These are phyloP conservation scores for Empis stercorea DNA, from an alignment of 2,888 invertebrate genomes.

Conservation along the genomic window DNA sequence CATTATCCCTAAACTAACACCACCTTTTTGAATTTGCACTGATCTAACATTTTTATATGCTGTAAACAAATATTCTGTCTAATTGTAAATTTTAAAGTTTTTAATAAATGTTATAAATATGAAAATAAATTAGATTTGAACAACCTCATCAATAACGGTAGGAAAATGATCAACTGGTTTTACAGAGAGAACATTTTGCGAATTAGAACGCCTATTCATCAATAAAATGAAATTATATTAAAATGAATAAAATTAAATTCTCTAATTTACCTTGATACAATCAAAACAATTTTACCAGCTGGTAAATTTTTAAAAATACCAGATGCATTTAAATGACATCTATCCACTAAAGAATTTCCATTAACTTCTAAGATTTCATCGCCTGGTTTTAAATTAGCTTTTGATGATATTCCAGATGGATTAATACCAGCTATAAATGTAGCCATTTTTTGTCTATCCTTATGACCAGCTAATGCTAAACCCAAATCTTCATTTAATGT, in stretches of 20 bases:
- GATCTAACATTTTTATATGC: slow-evolving; percentile 68
- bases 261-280: slow-evolving; percentile 61
- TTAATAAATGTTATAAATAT: not conserved
- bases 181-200: slow-evolving; percentile 62
- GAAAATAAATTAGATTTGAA: no score
- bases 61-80: slow-evolving; percentile 14
- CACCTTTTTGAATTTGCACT: slow-evolving; percentile 73
- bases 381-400: slow-evolving; percentile 68
- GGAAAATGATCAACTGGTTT: slow-evolving; percentile 81
- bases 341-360: slow-evolving; percentile 81
- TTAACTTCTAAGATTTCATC: slow-evolving; percentile 96
- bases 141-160: slow-evolving; percentile 66
- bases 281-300: slow-evolving; percentile 70
- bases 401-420: slow-evolving; percentile 69
- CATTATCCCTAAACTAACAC: slow-evolving; percentile 74
- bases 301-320: slow-evolving; percentile 87
- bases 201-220: slow-evolving; percentile 23
- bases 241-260: not conserved
- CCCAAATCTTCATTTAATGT: slow-evolving; percentile 70
- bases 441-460: slow-evolving; percentile 87
- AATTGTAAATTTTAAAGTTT: not conserved
- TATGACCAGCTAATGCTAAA: slow-evolving; percentile 85
- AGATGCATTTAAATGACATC: slow-evolving; percentile 93
- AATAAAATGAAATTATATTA: not conserved
- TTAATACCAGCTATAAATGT: slow-evolving; percentile 94